Evolutionary conservation across 2,888 invertebrate species (phyloP).

Genomic region (Ormyrus pomaceus): DNA sequence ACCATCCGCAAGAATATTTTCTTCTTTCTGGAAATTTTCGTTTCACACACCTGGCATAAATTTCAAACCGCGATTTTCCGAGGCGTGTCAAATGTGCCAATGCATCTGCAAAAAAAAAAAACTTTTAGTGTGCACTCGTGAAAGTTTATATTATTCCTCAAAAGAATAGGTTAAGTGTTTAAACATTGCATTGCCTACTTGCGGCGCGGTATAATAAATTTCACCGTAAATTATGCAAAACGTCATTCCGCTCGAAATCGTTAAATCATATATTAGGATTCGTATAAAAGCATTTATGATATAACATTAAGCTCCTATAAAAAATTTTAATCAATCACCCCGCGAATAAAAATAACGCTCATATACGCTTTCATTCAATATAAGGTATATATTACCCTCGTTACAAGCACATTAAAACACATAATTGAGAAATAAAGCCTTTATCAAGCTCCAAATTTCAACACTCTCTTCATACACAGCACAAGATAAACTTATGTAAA

Average conservation of each 20-base stretch:
- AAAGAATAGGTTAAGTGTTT: not conserved
- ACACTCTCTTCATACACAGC: too few species aligned
- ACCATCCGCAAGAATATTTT: too few species aligned
- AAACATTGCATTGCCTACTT: slow-evolving; percentile 31
- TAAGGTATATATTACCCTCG: too few species aligned
- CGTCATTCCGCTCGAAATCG: slow-evolving; percentile 8
- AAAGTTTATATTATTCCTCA: slow-evolving; percentile 13
- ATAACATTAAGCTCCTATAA: too few species aligned
- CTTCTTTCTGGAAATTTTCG: not conserved
- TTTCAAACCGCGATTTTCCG: not conserved
- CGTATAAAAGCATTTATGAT: too few species aligned
- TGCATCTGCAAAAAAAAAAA: not conserved
- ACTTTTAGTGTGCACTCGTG: not conserved
- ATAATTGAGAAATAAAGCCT: too few species aligned
- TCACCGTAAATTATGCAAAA: slow-evolving; percentile 31
- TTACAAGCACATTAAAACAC: too few species aligned
- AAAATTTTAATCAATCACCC: too few species aligned
- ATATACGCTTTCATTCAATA: too few species aligned
- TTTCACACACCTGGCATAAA: not conserved
- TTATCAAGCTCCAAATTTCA: too few species aligned
- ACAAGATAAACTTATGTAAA: too few species aligned
- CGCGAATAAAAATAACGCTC: too few species aligned
- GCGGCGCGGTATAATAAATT: not conserved
- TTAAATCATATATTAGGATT: not conserved
- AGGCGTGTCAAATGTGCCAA: not conserved